phyloP scores from a whole-genome alignment of 2,113 vertebrate species.

The Dipodomys ordii region DNA sequence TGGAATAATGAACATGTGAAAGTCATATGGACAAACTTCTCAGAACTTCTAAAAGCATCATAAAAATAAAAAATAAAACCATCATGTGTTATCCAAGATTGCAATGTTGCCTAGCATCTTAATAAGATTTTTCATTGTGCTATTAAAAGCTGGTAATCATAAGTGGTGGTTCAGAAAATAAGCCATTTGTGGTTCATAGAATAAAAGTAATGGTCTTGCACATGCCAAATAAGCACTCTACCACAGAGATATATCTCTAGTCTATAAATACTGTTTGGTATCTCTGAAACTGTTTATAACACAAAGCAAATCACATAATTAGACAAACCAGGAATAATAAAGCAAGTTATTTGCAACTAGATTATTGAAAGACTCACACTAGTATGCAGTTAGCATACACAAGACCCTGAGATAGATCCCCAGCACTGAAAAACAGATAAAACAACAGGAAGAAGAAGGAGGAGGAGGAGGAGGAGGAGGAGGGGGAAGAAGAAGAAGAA shows the following conservation, averaged over 20 bases:
- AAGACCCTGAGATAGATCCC: not conserved
- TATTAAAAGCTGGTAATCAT: too few relatives aligned
- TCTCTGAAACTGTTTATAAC: not conserved
- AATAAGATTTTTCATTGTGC: not conserved
- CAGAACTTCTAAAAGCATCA: not conserved
- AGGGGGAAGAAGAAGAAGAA: too few relatives aligned
- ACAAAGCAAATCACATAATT: not conserved
- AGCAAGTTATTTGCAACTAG: not conserved
- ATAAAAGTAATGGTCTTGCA: too few relatives aligned
- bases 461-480: too few relatives aligned
- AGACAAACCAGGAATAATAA: not conserved
- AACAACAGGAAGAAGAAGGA: too few relatives aligned
- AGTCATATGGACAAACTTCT: not conserved
- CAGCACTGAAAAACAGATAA: not conserved
- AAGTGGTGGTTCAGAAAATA: too few relatives aligned
- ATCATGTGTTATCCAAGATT: not conserved
- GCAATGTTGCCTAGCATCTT: not conserved
- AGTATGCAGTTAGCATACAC: too few relatives aligned
- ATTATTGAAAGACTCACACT: not conserved
- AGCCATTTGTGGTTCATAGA: too few relatives aligned
- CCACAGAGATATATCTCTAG: too few relatives aligned
- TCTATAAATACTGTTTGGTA: not conserved
- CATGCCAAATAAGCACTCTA: too few relatives aligned
- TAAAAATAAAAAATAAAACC: too few relatives aligned
- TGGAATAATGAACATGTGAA: not conserved